Evolutionary conservation across 2,797 vertebrate species (phyloP).

Genomic region (Artibeus lituratus): DNA sequence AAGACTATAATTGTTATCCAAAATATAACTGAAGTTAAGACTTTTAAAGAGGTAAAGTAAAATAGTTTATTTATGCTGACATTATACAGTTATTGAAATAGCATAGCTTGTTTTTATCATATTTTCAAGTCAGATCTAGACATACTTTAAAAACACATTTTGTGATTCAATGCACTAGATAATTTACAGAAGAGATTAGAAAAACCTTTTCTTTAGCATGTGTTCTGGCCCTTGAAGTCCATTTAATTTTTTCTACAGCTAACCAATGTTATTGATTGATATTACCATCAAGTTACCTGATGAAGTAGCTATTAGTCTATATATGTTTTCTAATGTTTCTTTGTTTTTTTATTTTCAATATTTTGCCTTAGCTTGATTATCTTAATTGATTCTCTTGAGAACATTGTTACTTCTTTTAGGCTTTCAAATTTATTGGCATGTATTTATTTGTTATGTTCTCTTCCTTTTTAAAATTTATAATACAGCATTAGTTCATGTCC

Average conservation of each 20-base stretch:
- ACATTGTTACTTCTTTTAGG: not conserved
- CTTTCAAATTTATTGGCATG: not conserved
- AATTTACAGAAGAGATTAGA: not conserved
- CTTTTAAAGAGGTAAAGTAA: slow-evolving; percentile 4
- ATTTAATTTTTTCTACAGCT: not conserved
- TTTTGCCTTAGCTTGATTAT: not conserved
- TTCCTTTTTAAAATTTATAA: not conserved
- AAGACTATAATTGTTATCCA: not conserved
- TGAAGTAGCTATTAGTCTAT: not conserved
- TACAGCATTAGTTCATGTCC: not conserved
- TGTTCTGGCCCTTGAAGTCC: not conserved
- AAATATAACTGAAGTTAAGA: not conserved
- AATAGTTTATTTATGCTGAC: not conserved
- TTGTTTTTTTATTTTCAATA: not conserved
- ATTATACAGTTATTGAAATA: not conserved
- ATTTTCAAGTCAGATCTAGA: not conserved
- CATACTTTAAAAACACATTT: not conserved
- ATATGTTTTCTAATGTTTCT: not conserved
- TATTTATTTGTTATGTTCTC: not conserved
- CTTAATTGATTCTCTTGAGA: not conserved
- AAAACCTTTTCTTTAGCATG: not conserved
- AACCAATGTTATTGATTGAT: not conserved
- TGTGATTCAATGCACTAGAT: not conserved
- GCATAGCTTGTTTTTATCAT: not conserved
- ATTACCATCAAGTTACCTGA: not conserved